Evolutionary conservation across 2,113 vertebrate genomes (phyloP), one percentile per base, ranked within the genome.

Genomic region (Microcebus tavaratra): DNA sequence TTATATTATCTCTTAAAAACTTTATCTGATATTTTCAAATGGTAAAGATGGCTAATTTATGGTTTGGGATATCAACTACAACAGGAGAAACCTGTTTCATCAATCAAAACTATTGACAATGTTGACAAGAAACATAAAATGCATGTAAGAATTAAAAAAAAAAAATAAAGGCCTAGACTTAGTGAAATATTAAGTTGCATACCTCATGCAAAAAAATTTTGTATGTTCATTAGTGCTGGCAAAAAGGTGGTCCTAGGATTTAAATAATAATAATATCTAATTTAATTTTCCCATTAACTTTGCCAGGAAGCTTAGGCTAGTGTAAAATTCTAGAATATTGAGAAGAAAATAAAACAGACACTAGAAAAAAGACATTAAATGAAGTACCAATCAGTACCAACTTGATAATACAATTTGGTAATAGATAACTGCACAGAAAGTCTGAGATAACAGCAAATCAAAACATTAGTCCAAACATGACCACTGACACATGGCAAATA

Each of bases 71-170:
- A 86, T 31, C 80, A 94, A 94, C 14, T 86, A 3, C 31, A 96
- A 88, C 63, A 88, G 42, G 53, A 87, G 31, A 97, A 97, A 97
- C 27, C 45, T 88, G 42, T 91, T 95, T 87, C 42, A 94, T 80
- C 65, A 78, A 94, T 50, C 39, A 76, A 95, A 94, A 65, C 23
- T 79, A 76, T 5, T 86, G 78, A 86, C 48, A 93, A 67, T 82
- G 34, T 27, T 94, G 34, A 93, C 12, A 91, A 89, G 59, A 96
- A 96, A 94, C 45, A 78, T 23, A 89, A 94, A 97, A 91, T 50
- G 8, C 10, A 84, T 36, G 25, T 65, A 63, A 94, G 34, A 94
- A 95, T 80, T 27, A 53, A 53, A 55, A 55, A 53, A 55, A 55
- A 31, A 63, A 78, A 84, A 10, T 68, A 63, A 45, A 90, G 14